phyloP scores from a whole-genome alignment of 2,797 vertebrate genomes.

The Eospalax fontanierii region DNA sequence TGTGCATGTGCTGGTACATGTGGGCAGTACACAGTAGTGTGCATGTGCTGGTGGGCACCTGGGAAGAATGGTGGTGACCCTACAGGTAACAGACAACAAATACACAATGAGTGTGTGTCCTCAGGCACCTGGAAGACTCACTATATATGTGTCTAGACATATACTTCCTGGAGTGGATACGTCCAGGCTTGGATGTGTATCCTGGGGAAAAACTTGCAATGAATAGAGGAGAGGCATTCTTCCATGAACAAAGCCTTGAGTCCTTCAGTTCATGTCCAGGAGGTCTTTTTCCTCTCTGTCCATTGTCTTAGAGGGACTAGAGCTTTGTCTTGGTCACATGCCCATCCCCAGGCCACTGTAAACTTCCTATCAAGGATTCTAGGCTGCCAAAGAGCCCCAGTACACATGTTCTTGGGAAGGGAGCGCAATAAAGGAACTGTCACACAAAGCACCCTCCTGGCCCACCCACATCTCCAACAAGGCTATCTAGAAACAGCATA shows the following conservation, averaged over 20 bases:
- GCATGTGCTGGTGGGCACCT: not conserved
- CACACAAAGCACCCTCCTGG: not conserved
- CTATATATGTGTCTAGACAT: not conserved
- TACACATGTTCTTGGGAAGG: not conserved
- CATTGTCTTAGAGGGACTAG: not conserved
- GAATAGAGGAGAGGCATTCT: not conserved
- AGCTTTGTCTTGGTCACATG: not conserved
- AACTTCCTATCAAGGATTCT: accelerated
- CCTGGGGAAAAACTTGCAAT: not conserved
- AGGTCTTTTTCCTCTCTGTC: not conserved
- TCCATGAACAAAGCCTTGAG: not conserved
- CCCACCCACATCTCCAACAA: not conserved
- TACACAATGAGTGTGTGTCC: not conserved
- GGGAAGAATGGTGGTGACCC: not conserved
- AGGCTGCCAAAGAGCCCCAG: not conserved
- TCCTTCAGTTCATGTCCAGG: not conserved
- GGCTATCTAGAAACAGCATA: slow-evolving; percentile 41
- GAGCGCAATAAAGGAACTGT: not conserved
- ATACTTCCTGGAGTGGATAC: not conserved
- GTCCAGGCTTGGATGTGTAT: not conserved
- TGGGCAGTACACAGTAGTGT: not conserved
- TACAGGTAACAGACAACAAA: not conserved
- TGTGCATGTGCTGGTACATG: not conserved
- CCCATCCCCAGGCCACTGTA: not conserved
- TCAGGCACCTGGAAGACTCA: not conserved